Percentiles rank a stretch among this genome's conserved stretches.
Conservation (phyloP, 2,113 vertebrate species). For the Hypomesus transpacificus region DNA sequence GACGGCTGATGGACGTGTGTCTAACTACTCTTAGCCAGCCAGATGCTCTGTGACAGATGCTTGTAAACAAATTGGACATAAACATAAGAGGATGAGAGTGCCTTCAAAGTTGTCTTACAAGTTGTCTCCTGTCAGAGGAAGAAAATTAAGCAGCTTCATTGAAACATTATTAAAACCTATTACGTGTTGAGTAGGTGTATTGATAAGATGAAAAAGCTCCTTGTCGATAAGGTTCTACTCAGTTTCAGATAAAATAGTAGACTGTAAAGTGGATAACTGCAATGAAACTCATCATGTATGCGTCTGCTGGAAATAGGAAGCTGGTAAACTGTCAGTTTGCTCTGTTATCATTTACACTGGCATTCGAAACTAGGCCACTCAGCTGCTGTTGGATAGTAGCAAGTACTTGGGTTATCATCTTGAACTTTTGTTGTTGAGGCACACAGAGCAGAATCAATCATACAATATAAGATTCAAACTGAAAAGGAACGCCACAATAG, state of each 20-base stretch:
- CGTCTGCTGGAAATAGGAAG: too few relatives aligned
- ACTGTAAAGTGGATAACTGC: too few relatives aligned
- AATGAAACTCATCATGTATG: too few relatives aligned
- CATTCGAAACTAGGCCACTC: conserved; percentile 11
- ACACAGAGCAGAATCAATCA: neutral
- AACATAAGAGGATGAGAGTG: conserved; percentile 36
- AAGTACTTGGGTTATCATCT: neutral
- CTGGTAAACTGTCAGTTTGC: too few relatives aligned
- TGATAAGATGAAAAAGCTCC: too few relatives aligned
- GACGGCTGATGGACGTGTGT: conserved; percentile 58
- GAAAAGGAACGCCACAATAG: neutral
- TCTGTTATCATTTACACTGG: neutral
- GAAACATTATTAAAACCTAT: neutral
- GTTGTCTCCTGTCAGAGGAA: conserved; percentile 2
- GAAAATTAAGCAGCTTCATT: neutral
- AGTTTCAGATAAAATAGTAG: too few relatives aligned
- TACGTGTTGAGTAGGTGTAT: neutral
- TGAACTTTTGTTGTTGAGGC: conserved; percentile 7
- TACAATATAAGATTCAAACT: conserved; percentile 6
- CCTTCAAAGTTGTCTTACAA: conserved; percentile 15
- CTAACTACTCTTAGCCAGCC: conserved; percentile 63
- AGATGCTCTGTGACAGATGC: conserved; percentile 67
- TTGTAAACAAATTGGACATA: conserved; percentile 54
- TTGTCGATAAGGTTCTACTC: neutral
- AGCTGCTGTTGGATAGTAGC: neutral